Conservation (phyloP, 64 coral and sea anemone species). For the Acropora yongei region DNA sequence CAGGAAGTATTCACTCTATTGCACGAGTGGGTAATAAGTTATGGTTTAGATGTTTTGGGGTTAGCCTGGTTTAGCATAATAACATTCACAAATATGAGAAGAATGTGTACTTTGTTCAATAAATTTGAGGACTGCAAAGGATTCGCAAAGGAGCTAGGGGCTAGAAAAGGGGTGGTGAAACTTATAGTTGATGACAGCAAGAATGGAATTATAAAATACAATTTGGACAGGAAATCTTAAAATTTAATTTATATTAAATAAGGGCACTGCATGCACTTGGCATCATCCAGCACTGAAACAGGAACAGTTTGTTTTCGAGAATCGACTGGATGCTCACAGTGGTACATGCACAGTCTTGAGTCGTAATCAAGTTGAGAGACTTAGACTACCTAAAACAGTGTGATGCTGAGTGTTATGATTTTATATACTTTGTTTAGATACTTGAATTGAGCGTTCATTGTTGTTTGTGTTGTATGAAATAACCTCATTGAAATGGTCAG, state of each 20-base stretch:
- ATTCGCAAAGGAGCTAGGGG: slow-evolving; percentile 12
- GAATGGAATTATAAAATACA: neutral
- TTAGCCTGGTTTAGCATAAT: neutral
- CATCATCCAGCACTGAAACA: neutral
- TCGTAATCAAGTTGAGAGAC: too few species aligned
- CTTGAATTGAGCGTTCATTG: too few species aligned
- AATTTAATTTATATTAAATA: neutral
- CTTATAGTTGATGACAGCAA: neutral
- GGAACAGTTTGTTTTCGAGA: too few species aligned
- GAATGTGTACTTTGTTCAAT: neutral
- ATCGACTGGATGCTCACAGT: too few species aligned
- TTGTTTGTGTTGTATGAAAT: too few species aligned
- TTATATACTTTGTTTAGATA: too few species aligned
- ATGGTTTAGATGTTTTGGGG: neutral
- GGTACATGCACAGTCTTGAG: too few species aligned
- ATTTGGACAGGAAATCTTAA: neutral
- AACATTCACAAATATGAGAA: slow-evolving; percentile 24
- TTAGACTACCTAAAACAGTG: too few species aligned
- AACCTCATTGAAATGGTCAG: too few species aligned
- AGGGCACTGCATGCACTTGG: neutral
- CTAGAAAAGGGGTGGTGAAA: neutral
- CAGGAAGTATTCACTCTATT: slow-evolving; percentile 25
- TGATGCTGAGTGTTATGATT: too few species aligned
- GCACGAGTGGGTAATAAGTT: neutral
- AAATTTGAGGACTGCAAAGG: slow-evolving; percentile 1